Evolutionary conservation across 2,113 vertebrate species (phyloP).

Genomic region (Toxostoma redivivum): DNA sequence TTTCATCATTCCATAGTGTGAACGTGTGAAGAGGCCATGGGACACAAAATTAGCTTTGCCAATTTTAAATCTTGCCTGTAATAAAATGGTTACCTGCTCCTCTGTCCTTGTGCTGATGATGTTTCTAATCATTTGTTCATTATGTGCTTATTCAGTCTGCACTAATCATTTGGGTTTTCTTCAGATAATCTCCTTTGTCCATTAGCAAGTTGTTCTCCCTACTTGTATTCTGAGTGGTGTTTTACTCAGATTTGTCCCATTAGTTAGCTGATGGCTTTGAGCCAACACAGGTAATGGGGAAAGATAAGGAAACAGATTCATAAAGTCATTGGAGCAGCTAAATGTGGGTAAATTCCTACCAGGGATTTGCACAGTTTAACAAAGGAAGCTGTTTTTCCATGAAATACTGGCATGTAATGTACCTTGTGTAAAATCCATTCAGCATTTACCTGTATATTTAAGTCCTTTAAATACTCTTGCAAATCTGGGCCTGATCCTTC

Average conservation of each 20-base stretch:
- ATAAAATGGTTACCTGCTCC: neutral
- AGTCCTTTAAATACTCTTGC: neutral
- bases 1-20: neutral
- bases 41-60: neutral
- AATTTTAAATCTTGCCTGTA: neutral
- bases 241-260: neutral
- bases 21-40: neutral
- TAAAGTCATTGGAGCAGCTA: neutral
- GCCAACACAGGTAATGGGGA: neutral
- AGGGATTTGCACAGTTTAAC: neutral
- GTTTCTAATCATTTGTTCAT: neutral
- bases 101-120: neutral
- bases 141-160: neutral
- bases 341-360: neutral
- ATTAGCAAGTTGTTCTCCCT: neutral
- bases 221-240: neutral
- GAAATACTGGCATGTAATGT: neutral
- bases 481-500: neutral
- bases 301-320: neutral
- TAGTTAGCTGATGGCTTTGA: slow-evolving; percentile 1
- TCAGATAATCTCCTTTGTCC: neutral
- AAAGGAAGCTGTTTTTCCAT: neutral
- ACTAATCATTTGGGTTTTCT: neutral
- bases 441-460: neutral
- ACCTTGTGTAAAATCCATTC: neutral